phyloP scores from a whole-genome alignment of 2,797 vertebrate species.

The Coendou prehensilis region DNA sequence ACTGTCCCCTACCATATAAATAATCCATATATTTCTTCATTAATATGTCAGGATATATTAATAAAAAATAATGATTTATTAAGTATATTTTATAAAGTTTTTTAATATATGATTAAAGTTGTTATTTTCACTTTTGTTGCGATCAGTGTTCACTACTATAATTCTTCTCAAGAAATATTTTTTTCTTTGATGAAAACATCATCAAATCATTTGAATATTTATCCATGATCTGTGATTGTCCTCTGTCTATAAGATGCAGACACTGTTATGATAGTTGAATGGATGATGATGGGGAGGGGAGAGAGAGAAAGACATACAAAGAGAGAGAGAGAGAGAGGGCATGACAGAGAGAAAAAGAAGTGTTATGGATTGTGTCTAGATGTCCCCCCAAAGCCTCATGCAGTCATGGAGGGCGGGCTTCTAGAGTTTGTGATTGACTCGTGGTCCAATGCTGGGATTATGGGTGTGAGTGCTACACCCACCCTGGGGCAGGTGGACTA shows the following conservation, averaged over 20 bases:
- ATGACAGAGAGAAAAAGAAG: not conserved
- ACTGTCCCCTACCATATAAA: not conserved
- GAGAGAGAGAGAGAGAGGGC: not conserved
- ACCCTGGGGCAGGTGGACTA: too few relatives aligned
- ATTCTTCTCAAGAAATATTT: slow-evolving; percentile 11
- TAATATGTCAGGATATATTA: not conserved
- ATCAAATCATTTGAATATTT: slow-evolving; percentile 29
- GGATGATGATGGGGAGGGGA: too few relatives aligned
- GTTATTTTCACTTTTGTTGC: slow-evolving; percentile 51
- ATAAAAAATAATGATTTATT: not conserved
- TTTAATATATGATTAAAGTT: not conserved
- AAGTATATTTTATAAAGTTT: not conserved
- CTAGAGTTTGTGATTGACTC: too few relatives aligned
- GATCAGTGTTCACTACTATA: not conserved
- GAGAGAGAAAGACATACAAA: too few relatives aligned
- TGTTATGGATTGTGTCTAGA: too few relatives aligned
- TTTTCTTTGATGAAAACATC: slow-evolving; percentile 52
- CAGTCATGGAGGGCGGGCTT: too few relatives aligned
- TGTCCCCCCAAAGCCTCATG: too few relatives aligned
- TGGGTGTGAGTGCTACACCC: too few relatives aligned
- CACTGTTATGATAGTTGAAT: not conserved
- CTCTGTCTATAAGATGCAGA: slow-evolving; percentile 27
- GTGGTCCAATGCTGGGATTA: too few relatives aligned
- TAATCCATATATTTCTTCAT: not conserved
- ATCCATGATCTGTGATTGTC: not conserved